Percentiles rank a stretch among this genome's conserved stretches.
Conservation (phyloP, 2,113 vertebrate genomes). For the Semnopithecus entellus region DNA sequence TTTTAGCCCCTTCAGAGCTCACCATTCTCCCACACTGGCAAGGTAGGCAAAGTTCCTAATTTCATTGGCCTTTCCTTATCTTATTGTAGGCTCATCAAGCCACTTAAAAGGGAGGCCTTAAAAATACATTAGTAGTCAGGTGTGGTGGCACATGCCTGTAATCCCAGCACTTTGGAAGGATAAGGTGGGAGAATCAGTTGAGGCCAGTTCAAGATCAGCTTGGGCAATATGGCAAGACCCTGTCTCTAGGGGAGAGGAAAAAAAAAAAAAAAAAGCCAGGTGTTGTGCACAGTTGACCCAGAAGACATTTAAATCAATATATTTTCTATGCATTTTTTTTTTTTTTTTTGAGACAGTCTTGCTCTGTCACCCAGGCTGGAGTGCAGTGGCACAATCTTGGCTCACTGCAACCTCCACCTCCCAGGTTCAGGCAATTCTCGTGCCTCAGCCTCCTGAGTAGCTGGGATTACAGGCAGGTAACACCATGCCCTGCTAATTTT, state of each 20-base stretch:
- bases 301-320: background rate
- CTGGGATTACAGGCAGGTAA: too few relatives aligned
- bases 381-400: too few relatives aligned
- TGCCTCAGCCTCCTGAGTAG: too few relatives aligned
- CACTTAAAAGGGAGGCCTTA: background rate
- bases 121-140: background rate
- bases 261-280: background rate
- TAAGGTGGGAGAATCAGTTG: background rate
- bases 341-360: too few relatives aligned
- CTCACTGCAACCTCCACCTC: too few relatives aligned
- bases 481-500: too few relatives aligned
- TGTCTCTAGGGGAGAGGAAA: too few relatives aligned
- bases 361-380: too few relatives aligned
- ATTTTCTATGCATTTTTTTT: background rate
- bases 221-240: too few relatives aligned
- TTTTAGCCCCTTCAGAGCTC: background rate
- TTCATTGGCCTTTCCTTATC: background rate
- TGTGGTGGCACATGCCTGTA: background rate
- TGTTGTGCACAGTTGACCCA: background rate
- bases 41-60: background rate
- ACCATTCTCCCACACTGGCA: background rate
- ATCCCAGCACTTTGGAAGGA: background rate
- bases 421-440: too few relatives aligned
- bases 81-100: background rate
- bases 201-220: background rate